phyloP scores from a whole-genome alignment of 1,140 invertebrate genomes.

The Hyles euphorbiae region DNA sequence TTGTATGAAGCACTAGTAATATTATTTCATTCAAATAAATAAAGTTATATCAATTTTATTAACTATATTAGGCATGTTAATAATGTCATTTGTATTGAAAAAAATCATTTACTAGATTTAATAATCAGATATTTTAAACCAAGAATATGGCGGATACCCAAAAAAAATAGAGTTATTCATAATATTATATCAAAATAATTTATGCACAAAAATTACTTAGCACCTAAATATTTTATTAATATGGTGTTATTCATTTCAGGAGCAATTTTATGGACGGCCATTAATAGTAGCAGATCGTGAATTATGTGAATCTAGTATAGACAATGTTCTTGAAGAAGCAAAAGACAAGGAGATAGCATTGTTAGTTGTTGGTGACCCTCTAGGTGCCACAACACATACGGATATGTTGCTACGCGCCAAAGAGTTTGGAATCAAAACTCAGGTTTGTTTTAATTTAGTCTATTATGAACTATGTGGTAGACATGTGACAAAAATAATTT shows the following conservation, averaged over 20 bases:
- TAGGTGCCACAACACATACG: conserved; percentile 97
- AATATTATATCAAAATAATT: too few relatives aligned
- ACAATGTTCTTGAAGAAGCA: conserved; percentile 88
- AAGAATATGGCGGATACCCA: too few relatives aligned
- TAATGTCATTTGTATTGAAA: too few relatives aligned
- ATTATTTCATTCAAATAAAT: too few relatives aligned
- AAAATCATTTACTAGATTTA: too few relatives aligned
- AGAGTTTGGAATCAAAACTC: conserved; percentile 81
- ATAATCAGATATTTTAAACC: too few relatives aligned
- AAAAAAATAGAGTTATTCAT: too few relatives aligned
- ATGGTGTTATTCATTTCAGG: conserved; percentile 73
- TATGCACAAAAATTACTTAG: too few relatives aligned
- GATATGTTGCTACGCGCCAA: conserved; percentile 94
- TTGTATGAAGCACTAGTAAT: too few relatives aligned
- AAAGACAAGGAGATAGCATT: conserved; percentile 88
- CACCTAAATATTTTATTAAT: too few relatives aligned
- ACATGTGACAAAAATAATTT: not conserved
- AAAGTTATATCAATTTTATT: too few relatives aligned
- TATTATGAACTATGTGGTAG: not conserved
- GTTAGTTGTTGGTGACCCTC: conserved; percentile 95
- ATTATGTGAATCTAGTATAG: conserved; percentile 92
- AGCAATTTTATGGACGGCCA: conserved; percentile 87
- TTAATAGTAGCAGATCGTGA: conserved; percentile 95
- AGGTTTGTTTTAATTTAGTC: conserved; percentile 32
- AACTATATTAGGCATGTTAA: too few relatives aligned